A percentile compares a stretch with the other conserved stretches of the same genome.
These are phyloP conservation scores for Actenoides hombroni DNA, from an alignment of 2,113 vertebrate genomes.

Conservation along the genomic window DNA sequence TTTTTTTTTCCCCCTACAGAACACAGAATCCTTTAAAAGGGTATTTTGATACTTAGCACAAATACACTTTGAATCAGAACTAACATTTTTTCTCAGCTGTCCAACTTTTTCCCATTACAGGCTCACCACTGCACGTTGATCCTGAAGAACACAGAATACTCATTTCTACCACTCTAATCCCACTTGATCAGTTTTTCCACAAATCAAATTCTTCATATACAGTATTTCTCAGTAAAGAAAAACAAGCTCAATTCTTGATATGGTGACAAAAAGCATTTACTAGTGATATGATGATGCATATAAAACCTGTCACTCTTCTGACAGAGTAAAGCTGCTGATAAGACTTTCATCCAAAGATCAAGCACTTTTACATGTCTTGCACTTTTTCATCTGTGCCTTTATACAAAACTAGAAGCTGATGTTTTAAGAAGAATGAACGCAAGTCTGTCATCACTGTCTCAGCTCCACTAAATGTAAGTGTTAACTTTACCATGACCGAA, in stretches of 20 bases:
- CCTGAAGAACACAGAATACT: not conserved
- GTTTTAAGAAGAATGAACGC: not conserved
- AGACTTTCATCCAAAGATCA: slow-evolving; percentile 9
- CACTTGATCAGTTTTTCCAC: not conserved
- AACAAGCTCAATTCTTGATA: not conserved
- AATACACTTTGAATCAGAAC: not conserved
- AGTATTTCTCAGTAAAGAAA: not conserved
- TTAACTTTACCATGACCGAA: not conserved
- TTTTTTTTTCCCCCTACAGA: not conserved
- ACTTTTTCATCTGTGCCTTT: not conserved
- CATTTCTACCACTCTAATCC: not conserved
- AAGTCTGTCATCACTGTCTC: not conserved
- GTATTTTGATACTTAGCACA: not conserved
- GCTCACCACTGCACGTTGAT: not conserved
- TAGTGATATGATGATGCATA: not conserved
- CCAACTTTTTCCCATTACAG: not conserved
- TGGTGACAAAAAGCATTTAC: not conserved
- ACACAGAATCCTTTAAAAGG: not conserved
- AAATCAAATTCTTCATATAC: not conserved
- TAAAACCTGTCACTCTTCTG: too few relatives aligned
- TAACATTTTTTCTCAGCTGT: not conserved
- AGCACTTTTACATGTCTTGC: not conserved
- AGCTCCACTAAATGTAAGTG: not conserved
- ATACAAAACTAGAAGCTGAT: not conserved
- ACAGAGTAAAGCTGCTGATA: not conserved